Evolutionary conservation across 2,797 vertebrate species (phyloP), one percentile per base, ranked within the genome.

Genomic region (Bovichtus variegatus): DNA sequence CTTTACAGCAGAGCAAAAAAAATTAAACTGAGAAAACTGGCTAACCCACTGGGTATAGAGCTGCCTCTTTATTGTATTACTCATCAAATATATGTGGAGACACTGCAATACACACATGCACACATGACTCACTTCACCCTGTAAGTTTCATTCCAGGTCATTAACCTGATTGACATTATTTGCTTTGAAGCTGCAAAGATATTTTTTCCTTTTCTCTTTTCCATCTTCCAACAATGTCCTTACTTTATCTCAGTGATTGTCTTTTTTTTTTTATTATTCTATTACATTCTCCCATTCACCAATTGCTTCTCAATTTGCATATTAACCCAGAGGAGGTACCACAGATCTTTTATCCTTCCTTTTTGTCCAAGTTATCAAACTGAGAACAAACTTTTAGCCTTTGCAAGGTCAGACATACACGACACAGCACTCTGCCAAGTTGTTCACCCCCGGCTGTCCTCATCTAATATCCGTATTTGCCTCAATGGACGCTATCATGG

Each of bases 91-190:
- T 53, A 71, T 57, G 13, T 53, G 43, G 34, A 58, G 23, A 64
- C 27, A 7, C 43, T 36, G 9, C 23, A 23, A 27, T 50, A 40
- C 44, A 41, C 29, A 23, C 2, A 2, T 31, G 12, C 21, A 54
- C 62, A 60, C 3, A 54, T 63, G 49, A 81, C 71, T 87, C 41
- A 54, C 66, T 55, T 60, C 10, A 46, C n/a, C 21, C 62, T 72
- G 54, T 68, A 71, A 21, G 53, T 72, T 74, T 75, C 31, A 58
- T 76, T 81, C 71, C 27, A 82, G 65, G 59, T 87, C 71, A 83
- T 80, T 79, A 77, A 72, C 51, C 71, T 76, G 69, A 80, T 73
- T 78, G 61, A 5, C 19, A 18, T 78, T 76, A 51, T 74, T 76
- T 67, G 38, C 73, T 80, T 70, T 75, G 46, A 85, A 79, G 78